Conservation (phyloP, 1,140 invertebrate genomes). For the Macrobrachium rosenbergii region DNA sequence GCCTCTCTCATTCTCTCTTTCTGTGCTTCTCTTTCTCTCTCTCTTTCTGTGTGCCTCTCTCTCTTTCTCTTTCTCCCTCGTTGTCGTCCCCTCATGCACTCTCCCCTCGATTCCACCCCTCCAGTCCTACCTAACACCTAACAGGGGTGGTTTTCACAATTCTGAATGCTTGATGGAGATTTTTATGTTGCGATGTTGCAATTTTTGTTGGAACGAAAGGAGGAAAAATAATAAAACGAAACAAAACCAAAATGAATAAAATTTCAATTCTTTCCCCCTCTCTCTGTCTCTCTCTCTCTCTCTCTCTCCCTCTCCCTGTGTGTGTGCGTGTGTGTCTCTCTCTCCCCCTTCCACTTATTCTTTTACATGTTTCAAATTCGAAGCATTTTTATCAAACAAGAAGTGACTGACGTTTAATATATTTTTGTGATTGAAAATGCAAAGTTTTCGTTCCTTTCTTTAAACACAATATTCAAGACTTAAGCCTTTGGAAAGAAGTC, state of each 20-base stretch:
- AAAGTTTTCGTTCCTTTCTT: too few relatives aligned
- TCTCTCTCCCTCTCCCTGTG: not conserved
- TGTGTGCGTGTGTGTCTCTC: not conserved
- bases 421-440: too few relatives aligned
- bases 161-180: conserved; percentile 52
- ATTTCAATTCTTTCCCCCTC: conserved; percentile 21
- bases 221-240: not conserved
- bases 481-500: too few relatives aligned
- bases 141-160: conserved; percentile 47
- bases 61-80: too few relatives aligned
- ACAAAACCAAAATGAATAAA: not conserved
- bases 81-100: not conserved
- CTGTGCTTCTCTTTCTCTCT: not conserved
- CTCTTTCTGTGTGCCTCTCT: too few relatives aligned
- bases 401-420: too few relatives aligned
- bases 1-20: conserved; percentile 3
- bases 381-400: too few relatives aligned
- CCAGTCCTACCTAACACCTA: conserved; percentile 51
- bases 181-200: conserved; percentile 45
- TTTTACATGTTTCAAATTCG: not conserved
- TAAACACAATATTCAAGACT: too few relatives aligned
- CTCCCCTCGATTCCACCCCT: conserved; percentile 38
- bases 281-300: conserved; percentile 19
- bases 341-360: not conserved
- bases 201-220: conserved; percentile 26